phyloP scores from a whole-genome alignment of 2,113 vertebrate genomes.

The Serilophus lunatus region DNA sequence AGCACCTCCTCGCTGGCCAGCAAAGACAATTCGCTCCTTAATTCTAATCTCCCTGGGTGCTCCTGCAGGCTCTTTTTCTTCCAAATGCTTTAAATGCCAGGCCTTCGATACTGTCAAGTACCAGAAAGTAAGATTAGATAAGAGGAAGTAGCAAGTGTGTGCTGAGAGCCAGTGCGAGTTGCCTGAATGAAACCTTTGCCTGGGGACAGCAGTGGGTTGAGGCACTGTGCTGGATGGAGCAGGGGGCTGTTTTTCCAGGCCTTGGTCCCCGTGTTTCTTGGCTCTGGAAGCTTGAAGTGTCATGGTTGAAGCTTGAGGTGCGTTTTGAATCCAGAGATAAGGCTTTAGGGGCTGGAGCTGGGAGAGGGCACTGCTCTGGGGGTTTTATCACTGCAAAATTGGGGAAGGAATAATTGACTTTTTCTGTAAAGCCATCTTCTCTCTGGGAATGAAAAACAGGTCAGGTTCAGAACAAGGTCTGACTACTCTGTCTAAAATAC shows the following conservation, averaged over 20 bases:
- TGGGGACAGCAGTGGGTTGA: background rate
- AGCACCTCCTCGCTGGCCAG: background rate
- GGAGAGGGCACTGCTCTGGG: background rate
- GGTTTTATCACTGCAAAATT: background rate
- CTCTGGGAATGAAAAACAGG: background rate
- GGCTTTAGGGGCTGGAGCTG: background rate
- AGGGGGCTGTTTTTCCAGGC: fast-evolving
- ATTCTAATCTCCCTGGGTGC: background rate
- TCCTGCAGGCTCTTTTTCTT: slow-evolving; percentile 8
- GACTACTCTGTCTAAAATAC: background rate
- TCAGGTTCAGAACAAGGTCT: background rate
- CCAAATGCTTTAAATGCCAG: slow-evolving; percentile 33
- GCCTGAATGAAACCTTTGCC: background rate
- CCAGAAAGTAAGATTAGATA: slow-evolving; percentile 30
- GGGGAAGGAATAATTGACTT: background rate
- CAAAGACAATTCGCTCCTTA: background rate
- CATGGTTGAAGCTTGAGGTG: background rate
- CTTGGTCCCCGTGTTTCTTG: fast-evolving
- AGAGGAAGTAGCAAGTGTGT: background rate
- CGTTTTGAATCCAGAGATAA: background rate
- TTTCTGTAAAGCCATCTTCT: background rate
- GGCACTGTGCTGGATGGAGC: fast-evolving
- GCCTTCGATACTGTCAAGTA: background rate
- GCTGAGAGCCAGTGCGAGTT: background rate
- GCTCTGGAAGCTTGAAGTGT: background rate